Base-by-base conservation (phyloP, 2,888 invertebrate genomes). In the Agrotis ipsilon region DNA sequence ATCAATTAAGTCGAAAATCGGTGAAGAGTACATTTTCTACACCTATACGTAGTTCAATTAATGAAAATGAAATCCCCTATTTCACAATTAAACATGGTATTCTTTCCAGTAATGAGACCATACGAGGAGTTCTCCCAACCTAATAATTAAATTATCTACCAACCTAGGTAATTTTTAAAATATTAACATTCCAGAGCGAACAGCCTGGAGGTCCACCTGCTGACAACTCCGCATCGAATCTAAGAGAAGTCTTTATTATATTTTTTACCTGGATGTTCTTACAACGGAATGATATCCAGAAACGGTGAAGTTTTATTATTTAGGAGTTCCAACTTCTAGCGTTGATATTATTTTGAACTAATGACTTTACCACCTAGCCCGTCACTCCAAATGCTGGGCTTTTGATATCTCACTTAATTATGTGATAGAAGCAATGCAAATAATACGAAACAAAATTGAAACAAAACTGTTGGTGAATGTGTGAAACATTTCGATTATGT, bases 381-480 rank as follows among this genome's bases (percentile, higher is more conserved):
- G 16, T 39, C 3, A 21, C 19, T 18, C 7, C 24, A 21, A n/a
- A 13, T 9, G 4, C 46, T 68, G 18, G 21, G 14, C 5, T 54
- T 39, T 19, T 68, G 11, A 18, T 19, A 0, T 2, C 11, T 18
- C 45, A 43, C 3, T 18, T 45, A n/a, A 13, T 0, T 32, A 51
- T 1, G 18, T 61, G 19, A 7, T 11, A 48, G 2, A 48, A 16
- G 18, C 2, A 39, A 1, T 9, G 18, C 3, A 52, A 9, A 18
- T 24, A 11, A 32, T 24, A 69, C 19, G 52, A 65, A 54, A 43
- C n/a, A 46, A 3, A n/a, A 32, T 27, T n/a, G 43, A 19, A 9
- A 70, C 2, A 60, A 39, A 39, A 45, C n/a, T 60, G 45, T n/a
- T 0, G 13, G n/a, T n/a, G 19, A 76, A 21, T 76, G 19, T 39